phyloP scores from a whole-genome alignment of 2,113 vertebrate species.

The Butastur rufipennis region DNA sequence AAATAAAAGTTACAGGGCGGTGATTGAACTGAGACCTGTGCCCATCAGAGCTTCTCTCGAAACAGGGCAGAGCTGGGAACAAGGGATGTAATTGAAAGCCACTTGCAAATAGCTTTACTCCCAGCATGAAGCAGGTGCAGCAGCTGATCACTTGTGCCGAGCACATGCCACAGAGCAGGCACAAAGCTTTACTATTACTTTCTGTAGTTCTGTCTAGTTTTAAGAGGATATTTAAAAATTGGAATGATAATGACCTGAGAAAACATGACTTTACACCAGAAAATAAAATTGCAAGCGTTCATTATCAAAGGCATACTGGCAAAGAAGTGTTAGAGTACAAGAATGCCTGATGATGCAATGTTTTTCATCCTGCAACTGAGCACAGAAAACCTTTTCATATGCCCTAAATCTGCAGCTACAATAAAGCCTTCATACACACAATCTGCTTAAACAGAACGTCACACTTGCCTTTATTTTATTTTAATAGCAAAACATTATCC shows the following conservation, averaged over 20 bases:
- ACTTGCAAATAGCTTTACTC: neutral
- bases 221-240: constrained; percentile 34
- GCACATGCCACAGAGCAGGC: neutral
- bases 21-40: neutral
- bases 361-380: constrained; percentile 69
- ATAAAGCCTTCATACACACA: constrained; percentile 71
- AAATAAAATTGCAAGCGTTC: constrained; percentile 69
- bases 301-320: constrained; percentile 59
- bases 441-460: constrained; percentile 70
- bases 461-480: constrained; percentile 67
- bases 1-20: neutral
- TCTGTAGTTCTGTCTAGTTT: constrained; percentile 7
- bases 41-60: neutral
- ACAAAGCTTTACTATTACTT: constrained; percentile 56
- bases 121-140: neutral
- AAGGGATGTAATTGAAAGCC: constrained; percentile 21
- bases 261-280: constrained; percentile 66
- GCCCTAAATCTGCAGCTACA: constrained; percentile 74
- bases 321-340: constrained; percentile 68
- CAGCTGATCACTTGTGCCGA: neutral
- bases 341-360: constrained; percentile 75
- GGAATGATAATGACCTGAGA: constrained; percentile 61
- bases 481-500: constrained; percentile 64
- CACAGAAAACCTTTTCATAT: constrained; percentile 81
- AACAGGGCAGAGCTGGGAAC: neutral